Percentiles rank a stretch among this genome's conserved stretches.
Conservation (phyloP, 2,113 vertebrate species). For the Gnathonemus echidnorhynchus region DNA sequence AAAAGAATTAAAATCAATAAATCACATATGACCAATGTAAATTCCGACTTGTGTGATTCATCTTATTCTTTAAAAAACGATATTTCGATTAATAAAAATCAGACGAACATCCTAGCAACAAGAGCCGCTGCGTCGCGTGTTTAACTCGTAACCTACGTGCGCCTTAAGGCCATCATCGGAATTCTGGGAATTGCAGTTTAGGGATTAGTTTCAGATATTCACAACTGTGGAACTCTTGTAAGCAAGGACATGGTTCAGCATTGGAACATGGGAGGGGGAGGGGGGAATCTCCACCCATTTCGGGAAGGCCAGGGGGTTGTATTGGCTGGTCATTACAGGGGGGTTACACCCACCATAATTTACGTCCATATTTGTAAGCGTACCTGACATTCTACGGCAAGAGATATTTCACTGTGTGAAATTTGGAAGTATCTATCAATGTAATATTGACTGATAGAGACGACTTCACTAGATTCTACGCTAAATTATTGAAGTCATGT, state of each 20-base stretch:
- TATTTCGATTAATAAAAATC: neutral
- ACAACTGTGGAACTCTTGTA: neutral
- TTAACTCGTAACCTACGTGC: constrained; percentile 25
- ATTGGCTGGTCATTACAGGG: too few relatives aligned
- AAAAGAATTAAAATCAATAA: neutral
- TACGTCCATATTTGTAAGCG: neutral
- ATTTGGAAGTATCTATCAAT: neutral
- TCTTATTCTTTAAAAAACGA: neutral
- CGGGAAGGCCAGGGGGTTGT: too few relatives aligned
- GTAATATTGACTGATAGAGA: neutral
- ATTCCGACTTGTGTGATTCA: neutral
- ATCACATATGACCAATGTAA: neutral
- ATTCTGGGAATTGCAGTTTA: constrained; percentile 34
- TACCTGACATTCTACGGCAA: neutral
- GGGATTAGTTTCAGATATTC: neutral
- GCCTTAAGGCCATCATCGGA: neutral
- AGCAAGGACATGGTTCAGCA: neutral
- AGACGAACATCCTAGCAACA: constrained; percentile 48
- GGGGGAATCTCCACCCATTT: neutral
- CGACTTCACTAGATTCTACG: neutral
- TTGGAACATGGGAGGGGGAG: neutral
- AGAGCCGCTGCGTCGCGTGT: constrained; percentile 31
- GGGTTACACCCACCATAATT: neutral
- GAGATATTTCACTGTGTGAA: neutral
- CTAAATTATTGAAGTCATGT: neutral